phyloP scores from a whole-genome alignment of 2,797 vertebrate genomes.

The Orientallactaga sibirica region DNA sequence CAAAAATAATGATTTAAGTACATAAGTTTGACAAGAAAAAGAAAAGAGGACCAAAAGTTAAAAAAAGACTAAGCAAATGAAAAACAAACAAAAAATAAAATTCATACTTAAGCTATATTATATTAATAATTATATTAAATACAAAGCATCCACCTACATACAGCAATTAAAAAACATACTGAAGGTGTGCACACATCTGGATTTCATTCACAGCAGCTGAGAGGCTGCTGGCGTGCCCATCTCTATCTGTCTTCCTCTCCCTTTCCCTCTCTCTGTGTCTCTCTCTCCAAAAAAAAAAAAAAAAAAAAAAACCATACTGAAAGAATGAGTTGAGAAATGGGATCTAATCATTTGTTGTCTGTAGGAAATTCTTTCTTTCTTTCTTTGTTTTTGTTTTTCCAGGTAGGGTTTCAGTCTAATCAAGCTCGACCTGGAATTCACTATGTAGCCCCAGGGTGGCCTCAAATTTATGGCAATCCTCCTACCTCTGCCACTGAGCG shows the following conservation, averaged over 20 bases:
- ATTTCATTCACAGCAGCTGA: too few relatives aligned
- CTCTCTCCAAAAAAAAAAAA: too few relatives aligned
- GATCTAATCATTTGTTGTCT: neutral
- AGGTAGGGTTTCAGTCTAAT: too few relatives aligned
- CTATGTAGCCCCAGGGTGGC: too few relatives aligned
- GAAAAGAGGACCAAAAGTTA: neutral
- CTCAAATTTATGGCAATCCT: too few relatives aligned
- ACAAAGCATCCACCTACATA: neutral
- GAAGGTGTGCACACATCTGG: too few relatives aligned
- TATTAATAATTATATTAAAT: conserved; percentile 1
- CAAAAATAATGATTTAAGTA: neutral
- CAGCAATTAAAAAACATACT: neutral
- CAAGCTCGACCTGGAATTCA: too few relatives aligned
- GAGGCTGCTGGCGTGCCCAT: too few relatives aligned
- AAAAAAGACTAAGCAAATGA: neutral
- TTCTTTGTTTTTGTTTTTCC: neutral
- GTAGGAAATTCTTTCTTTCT: neutral
- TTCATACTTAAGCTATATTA: neutral
- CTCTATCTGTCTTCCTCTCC: too few relatives aligned
- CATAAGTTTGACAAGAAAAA: neutral
- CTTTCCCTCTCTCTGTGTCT: too few relatives aligned
- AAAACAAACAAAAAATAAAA: neutral
- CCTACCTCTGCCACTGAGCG: too few relatives aligned
- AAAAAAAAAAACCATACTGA: neutral
- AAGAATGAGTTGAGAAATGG: neutral